Evolutionary conservation across 2,888 invertebrate species (phyloP).

Genomic region (Neoascia interrupta): DNA sequence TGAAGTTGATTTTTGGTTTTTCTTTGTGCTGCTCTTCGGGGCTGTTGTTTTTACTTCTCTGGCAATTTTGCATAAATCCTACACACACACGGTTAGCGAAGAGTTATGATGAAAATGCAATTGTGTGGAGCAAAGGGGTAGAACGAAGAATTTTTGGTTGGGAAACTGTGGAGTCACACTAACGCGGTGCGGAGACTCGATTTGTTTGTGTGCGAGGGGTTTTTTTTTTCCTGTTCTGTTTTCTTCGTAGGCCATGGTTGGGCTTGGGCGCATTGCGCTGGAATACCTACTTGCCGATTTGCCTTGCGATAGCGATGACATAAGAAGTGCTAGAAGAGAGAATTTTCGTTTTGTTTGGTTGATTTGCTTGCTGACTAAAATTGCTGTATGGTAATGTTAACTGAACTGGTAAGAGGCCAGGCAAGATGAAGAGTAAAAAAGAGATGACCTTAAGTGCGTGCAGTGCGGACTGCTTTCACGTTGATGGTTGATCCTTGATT

Average conservation of each 20-base stretch:
- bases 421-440: background rate
- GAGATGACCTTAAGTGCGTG: conserved; percentile 4
- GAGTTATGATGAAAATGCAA: conserved; percentile 11
- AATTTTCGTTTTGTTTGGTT: conserved; percentile 1
- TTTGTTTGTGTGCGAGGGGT: conserved; percentile 8
- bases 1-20: conserved; percentile 26
- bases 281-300: background rate
- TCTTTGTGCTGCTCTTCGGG: conserved; percentile 33
- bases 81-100: conserved; percentile 11
- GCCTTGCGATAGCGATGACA: conserved; percentile 49
- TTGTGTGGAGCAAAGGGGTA: conserved; percentile 38
- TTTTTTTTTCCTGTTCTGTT: background rate
- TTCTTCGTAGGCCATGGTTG: conserved; percentile 57
- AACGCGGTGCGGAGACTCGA: too few relatives aligned
- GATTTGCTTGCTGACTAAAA: conserved; percentile 4
- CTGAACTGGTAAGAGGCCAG: too few relatives aligned
- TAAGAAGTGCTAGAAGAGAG: conserved; percentile 48
- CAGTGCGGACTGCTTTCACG: too few relatives aligned
- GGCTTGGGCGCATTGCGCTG: conserved; percentile 46
- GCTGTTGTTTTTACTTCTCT: conserved; percentile 8
- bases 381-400: too few relatives aligned
- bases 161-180: background rate
- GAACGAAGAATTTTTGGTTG: background rate
- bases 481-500: conserved; percentile 43
- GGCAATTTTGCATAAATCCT: conserved; percentile 24